Percentiles rank a stretch among this genome's conserved stretches.
Conservation (phyloP, 2,888 invertebrate species). For the Corythucha ciliata region DNA sequence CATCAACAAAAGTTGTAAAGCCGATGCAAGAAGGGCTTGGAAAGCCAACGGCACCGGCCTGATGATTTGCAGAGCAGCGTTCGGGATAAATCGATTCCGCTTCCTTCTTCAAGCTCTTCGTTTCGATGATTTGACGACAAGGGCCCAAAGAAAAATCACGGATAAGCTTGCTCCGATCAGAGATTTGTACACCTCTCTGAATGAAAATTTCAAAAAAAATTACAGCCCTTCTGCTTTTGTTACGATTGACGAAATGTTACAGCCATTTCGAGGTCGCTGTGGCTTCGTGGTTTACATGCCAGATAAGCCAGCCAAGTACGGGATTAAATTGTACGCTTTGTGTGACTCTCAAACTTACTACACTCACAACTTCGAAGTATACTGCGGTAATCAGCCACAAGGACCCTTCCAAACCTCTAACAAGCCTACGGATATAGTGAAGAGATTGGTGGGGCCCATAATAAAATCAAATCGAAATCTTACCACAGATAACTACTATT, state of each 20-base stretch:
- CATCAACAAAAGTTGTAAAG: constrained; percentile 17
- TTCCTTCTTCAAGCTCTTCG: constrained; percentile 20
- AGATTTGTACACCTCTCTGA: constrained; percentile 17
- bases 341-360: constrained; percentile 17
- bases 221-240: constrained; percentile 17
- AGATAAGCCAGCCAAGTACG: constrained; percentile 24
- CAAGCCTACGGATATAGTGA: constrained; percentile 36
- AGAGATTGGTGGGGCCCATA: constrained; percentile 34
- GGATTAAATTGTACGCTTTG: constrained; percentile 22
- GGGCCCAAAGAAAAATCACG: constrained; percentile 1
- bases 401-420: constrained; percentile 36
- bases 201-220: constrained; percentile 15
- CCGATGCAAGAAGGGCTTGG: constrained; percentile 16
- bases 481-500: constrained; percentile 38
- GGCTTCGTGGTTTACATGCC: constrained; percentile 21
- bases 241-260: constrained; percentile 27
- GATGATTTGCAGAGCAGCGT: constrained; percentile 19
- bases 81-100: constrained; percentile 19
- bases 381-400: constrained; percentile 35
- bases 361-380: constrained; percentile 19
- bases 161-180: constrained; percentile 24
- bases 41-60: constrained; percentile 20
- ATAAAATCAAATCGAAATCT: constrained; percentile 35
- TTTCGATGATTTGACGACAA: constrained; percentile 23
- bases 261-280: constrained; percentile 15